These are phyloP conservation scores for Oopsacas minuta DNA, from an alignment of 37 sponge, comb jelly and placozoan species.

Conservation along the genomic window DNA sequence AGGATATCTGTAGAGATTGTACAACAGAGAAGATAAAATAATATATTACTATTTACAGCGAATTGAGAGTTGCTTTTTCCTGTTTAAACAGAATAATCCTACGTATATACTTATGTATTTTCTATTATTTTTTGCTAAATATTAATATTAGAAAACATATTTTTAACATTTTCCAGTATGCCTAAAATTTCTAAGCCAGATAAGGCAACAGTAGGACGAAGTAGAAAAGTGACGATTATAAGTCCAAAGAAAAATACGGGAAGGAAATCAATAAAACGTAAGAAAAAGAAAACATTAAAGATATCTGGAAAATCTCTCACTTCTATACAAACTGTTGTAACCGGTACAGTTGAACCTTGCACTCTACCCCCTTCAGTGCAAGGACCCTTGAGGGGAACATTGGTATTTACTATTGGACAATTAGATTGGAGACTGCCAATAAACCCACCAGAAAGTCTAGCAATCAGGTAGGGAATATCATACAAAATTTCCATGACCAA, in stretches of 20 bases:
- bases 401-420: neutral
- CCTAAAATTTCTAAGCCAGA: neutral
- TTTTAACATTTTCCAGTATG: neutral
- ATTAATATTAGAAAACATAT: neutral
- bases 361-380: neutral
- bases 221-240: neutral
- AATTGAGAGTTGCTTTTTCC: neutral
- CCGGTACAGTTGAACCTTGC: neutral
- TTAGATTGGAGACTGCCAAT: neutral
- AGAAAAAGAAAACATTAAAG: neutral
- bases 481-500: neutral
- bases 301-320: neutral
- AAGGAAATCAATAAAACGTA: neutral
- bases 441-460: neutral
- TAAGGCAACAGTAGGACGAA: neutral
- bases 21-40: neutral
- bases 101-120: neutral
- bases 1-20: neutral
- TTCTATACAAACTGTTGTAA: neutral
- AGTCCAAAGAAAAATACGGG: neutral
- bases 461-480: neutral
- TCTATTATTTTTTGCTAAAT: neutral
- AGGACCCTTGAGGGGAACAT: conserved; percentile 6
- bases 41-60: neutral
- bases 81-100: neutral